Evolutionary conservation across 2,113 vertebrate species (phyloP).

Genomic region (Clarias magur): DNA sequence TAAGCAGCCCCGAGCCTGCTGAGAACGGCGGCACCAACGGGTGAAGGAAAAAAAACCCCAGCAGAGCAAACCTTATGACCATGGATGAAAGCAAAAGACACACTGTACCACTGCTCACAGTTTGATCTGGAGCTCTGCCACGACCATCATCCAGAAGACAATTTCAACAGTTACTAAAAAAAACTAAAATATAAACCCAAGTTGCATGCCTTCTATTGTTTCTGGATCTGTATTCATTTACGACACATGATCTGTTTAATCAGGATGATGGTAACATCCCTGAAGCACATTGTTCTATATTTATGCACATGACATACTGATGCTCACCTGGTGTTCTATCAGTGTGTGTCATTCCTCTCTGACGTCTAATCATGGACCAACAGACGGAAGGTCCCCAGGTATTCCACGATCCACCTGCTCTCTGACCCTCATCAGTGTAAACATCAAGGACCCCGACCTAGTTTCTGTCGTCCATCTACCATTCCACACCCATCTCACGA

Average conservation of each 20-base stretch:
- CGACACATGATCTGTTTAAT: background rate
- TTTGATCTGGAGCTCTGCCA: background rate
- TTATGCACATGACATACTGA: conserved; percentile 32
- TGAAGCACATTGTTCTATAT: background rate
- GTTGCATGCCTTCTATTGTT: background rate
- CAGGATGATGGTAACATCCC: background rate
- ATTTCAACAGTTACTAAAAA: background rate
- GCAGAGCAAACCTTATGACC: background rate
- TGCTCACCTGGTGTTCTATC: conserved; percentile 19
- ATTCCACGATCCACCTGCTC: conserved; percentile 55
- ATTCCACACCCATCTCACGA: conserved; percentile 5
- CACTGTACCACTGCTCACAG: background rate
- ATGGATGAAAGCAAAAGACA: background rate
- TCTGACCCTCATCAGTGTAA: conserved; percentile 34
- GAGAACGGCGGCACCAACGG: background rate
- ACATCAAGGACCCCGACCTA: conserved; percentile 31
- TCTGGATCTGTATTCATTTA: background rate
- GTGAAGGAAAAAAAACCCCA: background rate
- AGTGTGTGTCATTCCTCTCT: conserved; percentile 38
- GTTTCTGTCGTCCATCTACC: background rate
- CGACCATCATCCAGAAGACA: background rate
- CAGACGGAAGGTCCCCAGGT: conserved; percentile 55
- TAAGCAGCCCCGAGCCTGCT: background rate
- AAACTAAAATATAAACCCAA: background rate
- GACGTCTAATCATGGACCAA: conserved; percentile 41